phyloP scores from a whole-genome alignment of 1,140 invertebrate genomes.

The Armadillidium nasatum region DNA sequence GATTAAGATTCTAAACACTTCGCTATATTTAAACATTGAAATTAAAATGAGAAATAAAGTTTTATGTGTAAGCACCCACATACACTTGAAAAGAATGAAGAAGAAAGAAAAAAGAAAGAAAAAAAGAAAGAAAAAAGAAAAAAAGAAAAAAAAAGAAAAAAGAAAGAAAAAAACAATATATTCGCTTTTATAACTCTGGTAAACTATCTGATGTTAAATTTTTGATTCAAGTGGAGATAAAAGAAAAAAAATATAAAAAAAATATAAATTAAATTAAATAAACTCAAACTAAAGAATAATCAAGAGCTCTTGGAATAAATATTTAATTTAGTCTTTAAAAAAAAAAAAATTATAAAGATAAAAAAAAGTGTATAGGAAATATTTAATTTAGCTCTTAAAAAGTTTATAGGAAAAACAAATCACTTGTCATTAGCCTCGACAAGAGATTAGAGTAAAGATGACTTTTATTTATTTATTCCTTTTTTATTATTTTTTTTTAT shows the following conservation, averaged over 20 bases:
- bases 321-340: background rate
- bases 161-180: too few relatives aligned
- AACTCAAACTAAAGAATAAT: background rate
- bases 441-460: too few relatives aligned
- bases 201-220: background rate
- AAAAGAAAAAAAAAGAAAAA: too few relatives aligned
- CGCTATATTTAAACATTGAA: too few relatives aligned
- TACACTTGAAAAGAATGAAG: background rate
- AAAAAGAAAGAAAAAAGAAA: too few relatives aligned
- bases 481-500: background rate
- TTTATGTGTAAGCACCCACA: background rate
- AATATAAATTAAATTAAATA: too few relatives aligned
- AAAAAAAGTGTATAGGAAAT: too few relatives aligned
- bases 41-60: too few relatives aligned
- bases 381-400: background rate
- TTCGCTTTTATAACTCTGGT: background rate
- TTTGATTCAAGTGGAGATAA: background rate
- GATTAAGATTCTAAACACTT: too few relatives aligned
- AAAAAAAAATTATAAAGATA: too few relatives aligned
- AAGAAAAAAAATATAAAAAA: too few relatives aligned
- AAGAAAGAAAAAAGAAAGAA: background rate
- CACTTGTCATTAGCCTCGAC: background rate
- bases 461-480: too few relatives aligned
- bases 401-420: slow-evolving; percentile 3
- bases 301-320: background rate